Evolutionary conservation across 1,140 invertebrate genomes (phyloP).

Genomic region (Hyposmocoma kahamanoa): DNA sequence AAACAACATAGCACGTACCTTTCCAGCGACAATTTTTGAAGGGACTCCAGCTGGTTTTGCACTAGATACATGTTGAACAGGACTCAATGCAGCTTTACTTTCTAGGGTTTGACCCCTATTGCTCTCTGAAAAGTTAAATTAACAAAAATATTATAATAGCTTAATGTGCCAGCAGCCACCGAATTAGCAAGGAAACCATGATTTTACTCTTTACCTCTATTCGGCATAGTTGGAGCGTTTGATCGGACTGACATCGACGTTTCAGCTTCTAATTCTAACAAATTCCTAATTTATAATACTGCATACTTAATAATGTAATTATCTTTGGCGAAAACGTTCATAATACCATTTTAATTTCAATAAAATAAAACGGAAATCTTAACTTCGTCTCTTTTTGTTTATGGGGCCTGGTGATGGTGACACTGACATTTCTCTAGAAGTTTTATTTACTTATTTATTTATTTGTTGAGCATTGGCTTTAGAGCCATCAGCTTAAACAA

Average conservation of each 20-base stretch:
- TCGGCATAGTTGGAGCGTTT: background rate
- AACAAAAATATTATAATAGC: background rate
- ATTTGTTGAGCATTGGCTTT: too few relatives aligned
- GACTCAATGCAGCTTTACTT: background rate
- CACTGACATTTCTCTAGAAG: too few relatives aligned
- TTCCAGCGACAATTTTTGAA: background rate
- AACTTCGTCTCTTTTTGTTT: too few relatives aligned
- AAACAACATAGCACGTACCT: background rate
- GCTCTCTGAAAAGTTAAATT: background rate
- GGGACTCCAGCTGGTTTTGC: background rate
- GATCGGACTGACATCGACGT: background rate
- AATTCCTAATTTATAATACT: too few relatives aligned
- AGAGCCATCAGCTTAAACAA: too few relatives aligned
- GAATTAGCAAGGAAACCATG: background rate
- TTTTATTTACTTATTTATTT: too few relatives aligned
- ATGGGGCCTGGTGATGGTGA: too few relatives aligned
- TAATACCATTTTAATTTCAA: too few relatives aligned
- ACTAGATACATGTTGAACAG: conserved; percentile 1
- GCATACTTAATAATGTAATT: too few relatives aligned
- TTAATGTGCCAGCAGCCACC: background rate
- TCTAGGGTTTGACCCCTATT: background rate
- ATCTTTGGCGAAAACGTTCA: too few relatives aligned
- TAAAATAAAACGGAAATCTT: too few relatives aligned
- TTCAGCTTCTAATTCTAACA: background rate
- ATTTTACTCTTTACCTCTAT: background rate